phyloP scores from a whole-genome alignment of 2,888 invertebrate genomes.

The Eulithis prunata region DNA sequence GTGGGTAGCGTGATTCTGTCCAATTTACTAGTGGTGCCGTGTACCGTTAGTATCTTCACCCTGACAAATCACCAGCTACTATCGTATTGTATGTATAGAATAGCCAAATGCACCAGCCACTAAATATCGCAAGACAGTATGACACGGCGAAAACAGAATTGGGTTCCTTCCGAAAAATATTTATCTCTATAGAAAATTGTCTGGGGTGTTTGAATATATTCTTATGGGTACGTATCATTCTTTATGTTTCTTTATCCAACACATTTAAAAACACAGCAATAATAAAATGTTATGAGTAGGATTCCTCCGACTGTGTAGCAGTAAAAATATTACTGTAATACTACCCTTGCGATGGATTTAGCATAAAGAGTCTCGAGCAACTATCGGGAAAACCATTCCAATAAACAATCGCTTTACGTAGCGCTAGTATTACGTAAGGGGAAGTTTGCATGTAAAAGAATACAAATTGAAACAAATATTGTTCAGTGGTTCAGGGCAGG shows the following conservation, averaged over 20 bases:
- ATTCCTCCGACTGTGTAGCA: slow-evolving; percentile 31
- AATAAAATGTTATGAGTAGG: slow-evolving; percentile 37
- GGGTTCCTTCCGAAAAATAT: not conserved
- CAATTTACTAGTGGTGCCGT: slow-evolving; percentile 72
- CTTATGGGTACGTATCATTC: not conserved
- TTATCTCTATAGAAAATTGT: not conserved
- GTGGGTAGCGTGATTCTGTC: slow-evolving; percentile 75
- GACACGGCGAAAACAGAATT: slow-evolving; percentile 13
- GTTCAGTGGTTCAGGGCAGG: slow-evolving; percentile 40
- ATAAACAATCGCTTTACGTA: slow-evolving; percentile 40
- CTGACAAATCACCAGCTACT: slow-evolving; percentile 70
- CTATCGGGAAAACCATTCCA: slow-evolving; percentile 40
- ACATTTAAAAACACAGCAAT: slow-evolving; percentile 31
- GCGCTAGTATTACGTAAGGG: slow-evolving; percentile 29
- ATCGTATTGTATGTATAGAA: slow-evolving; percentile 57
- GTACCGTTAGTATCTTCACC: slow-evolving; percentile 70
- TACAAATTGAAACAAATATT: slow-evolving; percentile 43
- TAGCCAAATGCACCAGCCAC: slow-evolving; percentile 36
- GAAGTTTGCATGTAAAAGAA: slow-evolving; percentile 43
- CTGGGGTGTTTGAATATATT: slow-evolving; percentile 5
- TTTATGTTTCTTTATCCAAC: slow-evolving; percentile 13
- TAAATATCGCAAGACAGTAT: slow-evolving; percentile 23
- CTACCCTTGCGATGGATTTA: slow-evolving; percentile 32
- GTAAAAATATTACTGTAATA: slow-evolving; percentile 36
- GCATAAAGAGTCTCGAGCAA: slow-evolving; percentile 35